These are phyloP conservation scores for Terrapene triunguis DNA, from an alignment of 2,113 vertebrate genomes.

Conservation along the genomic window DNA sequence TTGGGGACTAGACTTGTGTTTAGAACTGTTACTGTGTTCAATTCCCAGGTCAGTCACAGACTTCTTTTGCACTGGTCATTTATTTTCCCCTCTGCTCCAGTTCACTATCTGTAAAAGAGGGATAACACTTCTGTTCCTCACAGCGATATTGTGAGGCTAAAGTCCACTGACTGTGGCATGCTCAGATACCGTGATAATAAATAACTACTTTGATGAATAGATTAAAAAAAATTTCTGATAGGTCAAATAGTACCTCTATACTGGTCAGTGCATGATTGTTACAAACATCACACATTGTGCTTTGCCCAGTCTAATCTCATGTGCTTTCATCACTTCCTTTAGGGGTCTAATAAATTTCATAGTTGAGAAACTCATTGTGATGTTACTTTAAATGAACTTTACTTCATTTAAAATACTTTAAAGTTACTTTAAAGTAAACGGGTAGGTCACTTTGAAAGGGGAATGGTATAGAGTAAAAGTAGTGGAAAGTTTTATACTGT, in stretches of 20 bases:
- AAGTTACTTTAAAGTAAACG: no score
- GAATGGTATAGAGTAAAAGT: not conserved
- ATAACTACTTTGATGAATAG: not conserved
- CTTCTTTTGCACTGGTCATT: no score
- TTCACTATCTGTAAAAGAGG: not conserved
- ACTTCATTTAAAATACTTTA: no score
- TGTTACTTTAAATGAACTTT: not conserved
- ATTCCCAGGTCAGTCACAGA: no score
- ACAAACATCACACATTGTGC: not conserved
- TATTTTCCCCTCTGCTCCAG: no score
- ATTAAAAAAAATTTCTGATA: not conserved
- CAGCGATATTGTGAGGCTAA: not conserved
- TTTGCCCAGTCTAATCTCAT: not conserved
- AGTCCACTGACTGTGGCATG: not conserved
- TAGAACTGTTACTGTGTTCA: no score
- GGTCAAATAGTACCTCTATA: not conserved
- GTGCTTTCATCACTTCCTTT: not conserved
- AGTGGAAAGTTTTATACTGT: not conserved
- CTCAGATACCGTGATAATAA: not conserved
- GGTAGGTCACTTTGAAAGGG: no score
- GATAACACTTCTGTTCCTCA: accelerated
- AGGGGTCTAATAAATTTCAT: not conserved
- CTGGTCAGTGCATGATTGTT: not conserved
- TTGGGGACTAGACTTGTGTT: no score
- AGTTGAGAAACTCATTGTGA: not conserved